These are phyloP conservation scores for Pitangus sulphuratus DNA, from an alignment of 2,797 vertebrate species.

Conservation along the genomic window DNA sequence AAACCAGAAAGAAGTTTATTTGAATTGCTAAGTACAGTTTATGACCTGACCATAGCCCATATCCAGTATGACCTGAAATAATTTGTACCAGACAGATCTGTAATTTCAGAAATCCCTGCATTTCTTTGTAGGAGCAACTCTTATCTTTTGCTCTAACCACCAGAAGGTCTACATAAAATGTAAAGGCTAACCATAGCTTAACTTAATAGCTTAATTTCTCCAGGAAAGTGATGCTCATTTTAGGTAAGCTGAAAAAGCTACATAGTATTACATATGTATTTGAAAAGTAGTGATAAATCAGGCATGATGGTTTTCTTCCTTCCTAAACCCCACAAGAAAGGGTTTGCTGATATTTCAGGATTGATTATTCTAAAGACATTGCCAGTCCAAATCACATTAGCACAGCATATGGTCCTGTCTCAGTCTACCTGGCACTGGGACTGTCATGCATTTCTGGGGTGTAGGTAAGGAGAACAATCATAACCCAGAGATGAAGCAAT, in stretches of 20 bases:
- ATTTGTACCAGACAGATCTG: neutral
- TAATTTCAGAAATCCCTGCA: neutral
- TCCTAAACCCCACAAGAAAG: neutral
- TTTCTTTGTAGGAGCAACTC: neutral
- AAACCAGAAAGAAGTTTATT: conserved; percentile 73
- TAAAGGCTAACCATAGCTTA: conserved; percentile 15
- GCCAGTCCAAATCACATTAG: neutral
- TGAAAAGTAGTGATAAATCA: conserved; percentile 52
- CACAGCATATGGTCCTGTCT: neutral
- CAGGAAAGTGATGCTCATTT: conserved; percentile 14
- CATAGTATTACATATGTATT: neutral
- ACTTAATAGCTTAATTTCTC: conserved; percentile 23
- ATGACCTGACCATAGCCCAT: conserved; percentile 70
- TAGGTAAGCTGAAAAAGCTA: conserved; percentile 20
- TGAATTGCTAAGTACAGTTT: conserved; percentile 71
- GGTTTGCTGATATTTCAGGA: neutral
- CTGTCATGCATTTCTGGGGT: conserved; percentile 92
- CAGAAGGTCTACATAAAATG: neutral
- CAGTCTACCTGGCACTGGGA: conserved; percentile 84
- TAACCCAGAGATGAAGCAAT: conserved; percentile 96
- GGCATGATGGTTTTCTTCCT: neutral
- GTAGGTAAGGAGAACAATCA: conserved; percentile 97
- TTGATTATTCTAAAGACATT: neutral
- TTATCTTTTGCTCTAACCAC: neutral
- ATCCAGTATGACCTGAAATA: conserved; percentile 35